These are phyloP conservation scores for Ptilodon capucinus DNA, from an alignment of 2,888 invertebrate genomes.

Conservation along the genomic window DNA sequence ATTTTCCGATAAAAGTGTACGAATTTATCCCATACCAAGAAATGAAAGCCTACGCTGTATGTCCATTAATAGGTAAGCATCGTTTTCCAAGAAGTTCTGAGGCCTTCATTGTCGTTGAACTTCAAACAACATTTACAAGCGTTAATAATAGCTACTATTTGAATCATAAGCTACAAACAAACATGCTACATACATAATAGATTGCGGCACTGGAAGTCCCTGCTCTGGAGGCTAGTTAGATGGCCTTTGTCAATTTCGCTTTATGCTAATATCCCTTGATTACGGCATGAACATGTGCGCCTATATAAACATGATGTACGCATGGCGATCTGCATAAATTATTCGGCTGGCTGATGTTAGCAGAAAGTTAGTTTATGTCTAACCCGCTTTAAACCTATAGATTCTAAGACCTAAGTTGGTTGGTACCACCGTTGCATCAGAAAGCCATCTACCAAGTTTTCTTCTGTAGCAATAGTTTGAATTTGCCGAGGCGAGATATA, in stretches of 20 bases:
- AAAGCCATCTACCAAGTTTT: too few species aligned
- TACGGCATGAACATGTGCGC: constrained; percentile 28
- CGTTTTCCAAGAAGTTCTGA: too few species aligned
- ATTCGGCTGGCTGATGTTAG: not conserved
- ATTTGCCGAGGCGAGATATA: too few species aligned
- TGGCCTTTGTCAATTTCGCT: constrained; percentile 43
- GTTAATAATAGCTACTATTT: not conserved
- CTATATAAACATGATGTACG: constrained; percentile 10
- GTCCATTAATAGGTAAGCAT: too few species aligned
- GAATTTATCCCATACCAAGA: too few species aligned
- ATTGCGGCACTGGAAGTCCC: constrained; percentile 30
- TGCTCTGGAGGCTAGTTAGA: constrained; percentile 35
- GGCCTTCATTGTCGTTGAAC: not conserved
- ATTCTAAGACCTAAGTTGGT: not conserved
- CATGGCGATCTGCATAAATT: constrained; percentile 22
- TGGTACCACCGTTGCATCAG: not conserved
- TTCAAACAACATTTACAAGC: not conserved
- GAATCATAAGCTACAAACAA: not conserved
- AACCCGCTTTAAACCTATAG: not conserved
- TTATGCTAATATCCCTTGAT: constrained; percentile 46
- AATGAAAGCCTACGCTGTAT: too few species aligned
- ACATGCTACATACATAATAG: constrained; percentile 25
- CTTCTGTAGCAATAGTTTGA: too few species aligned
- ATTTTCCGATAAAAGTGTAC: too few species aligned
- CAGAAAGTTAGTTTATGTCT: not conserved